phyloP scores from a whole-genome alignment of 2,113 vertebrate species.

The Calyptommatus sinebrachiatus region DNA sequence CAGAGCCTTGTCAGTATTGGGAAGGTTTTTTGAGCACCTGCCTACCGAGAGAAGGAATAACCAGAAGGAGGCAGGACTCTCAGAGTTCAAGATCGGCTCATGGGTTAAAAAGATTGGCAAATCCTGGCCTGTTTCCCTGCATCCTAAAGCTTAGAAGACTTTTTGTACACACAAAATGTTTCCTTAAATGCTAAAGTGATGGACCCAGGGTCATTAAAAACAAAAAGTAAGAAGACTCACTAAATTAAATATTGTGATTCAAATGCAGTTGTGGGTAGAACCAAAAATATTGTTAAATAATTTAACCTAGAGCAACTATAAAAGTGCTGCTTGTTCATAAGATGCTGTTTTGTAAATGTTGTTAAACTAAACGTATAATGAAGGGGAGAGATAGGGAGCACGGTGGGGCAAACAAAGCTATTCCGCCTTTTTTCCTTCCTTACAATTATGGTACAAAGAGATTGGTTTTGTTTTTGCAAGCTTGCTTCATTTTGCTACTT shows the following conservation, averaged over 20 bases:
- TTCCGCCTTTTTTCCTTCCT: neutral
- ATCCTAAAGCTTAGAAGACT: slow-evolving; percentile 4
- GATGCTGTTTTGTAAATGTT: neutral
- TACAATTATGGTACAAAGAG: neutral
- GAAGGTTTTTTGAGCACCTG: no score
- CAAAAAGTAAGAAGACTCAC: neutral
- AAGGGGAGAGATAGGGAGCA: neutral
- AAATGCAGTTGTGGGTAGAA: neutral
- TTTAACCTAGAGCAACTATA: neutral
- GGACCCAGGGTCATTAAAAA: neutral
- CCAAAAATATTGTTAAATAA: neutral
- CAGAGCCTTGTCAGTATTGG: no score
- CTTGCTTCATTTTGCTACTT: neutral
- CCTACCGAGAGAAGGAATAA: no score
- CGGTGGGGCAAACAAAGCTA: slow-evolving; percentile 24
- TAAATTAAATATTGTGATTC: neutral
- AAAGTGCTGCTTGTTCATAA: neutral
- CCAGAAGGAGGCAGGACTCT: no score
- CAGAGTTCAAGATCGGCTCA: no score
- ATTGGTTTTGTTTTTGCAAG: neutral
- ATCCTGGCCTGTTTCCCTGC: slow-evolving; percentile 9
- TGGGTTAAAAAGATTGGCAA: no score
- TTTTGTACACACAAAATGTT: neutral
- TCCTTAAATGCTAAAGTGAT: neutral
- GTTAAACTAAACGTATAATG: neutral